A percentile compares a stretch with the other conserved stretches of the same genome.
phyloP scores from a whole-genome alignment of 2,797 vertebrate genomes.

The Heteromormyrus szaboi region DNA sequence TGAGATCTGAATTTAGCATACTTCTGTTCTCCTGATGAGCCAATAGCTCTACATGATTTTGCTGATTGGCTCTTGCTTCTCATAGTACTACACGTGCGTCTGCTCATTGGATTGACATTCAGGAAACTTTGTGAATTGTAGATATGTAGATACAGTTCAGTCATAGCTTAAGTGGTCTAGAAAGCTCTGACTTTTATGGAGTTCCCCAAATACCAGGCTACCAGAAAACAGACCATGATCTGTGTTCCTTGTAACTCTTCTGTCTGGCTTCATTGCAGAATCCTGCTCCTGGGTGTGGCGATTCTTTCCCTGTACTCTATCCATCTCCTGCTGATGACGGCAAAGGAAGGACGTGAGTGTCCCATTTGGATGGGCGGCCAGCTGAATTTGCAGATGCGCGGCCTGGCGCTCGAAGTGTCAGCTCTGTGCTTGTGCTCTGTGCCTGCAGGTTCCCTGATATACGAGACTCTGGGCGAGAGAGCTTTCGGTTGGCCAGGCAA shows the following conservation, averaged over 20 bases:
- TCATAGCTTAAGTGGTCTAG: not conserved
- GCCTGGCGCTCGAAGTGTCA: not conserved
- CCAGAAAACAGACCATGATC: not conserved
- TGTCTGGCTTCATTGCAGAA: constrained; percentile 51
- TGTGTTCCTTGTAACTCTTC: not conserved
- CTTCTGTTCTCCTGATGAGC: not conserved
- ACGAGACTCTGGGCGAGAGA: constrained; percentile 88
- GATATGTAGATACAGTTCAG: not conserved
- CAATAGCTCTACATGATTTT: not conserved
- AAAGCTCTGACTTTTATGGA: not conserved
- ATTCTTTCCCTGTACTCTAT: constrained; percentile 89
- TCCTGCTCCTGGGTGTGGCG: constrained; percentile 78
- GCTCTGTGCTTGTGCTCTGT: constrained; percentile 4
- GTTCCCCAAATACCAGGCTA: not conserved
- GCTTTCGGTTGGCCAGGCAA: constrained; percentile 96
- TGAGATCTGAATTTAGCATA: not conserved
- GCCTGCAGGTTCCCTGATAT: constrained; percentile 82
- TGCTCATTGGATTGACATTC: not conserved
- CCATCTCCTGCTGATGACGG: constrained; percentile 84
- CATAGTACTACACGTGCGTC: too few relatives aligned
- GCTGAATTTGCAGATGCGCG: not conserved
- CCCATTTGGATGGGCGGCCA: not conserved
- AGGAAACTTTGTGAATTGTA: not conserved
- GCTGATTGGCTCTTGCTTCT: not conserved
- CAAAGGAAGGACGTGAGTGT: constrained; percentile 92